Evolutionary conservation across 2,797 vertebrate species (phyloP).

Genomic region (Spea hammondii): DNA sequence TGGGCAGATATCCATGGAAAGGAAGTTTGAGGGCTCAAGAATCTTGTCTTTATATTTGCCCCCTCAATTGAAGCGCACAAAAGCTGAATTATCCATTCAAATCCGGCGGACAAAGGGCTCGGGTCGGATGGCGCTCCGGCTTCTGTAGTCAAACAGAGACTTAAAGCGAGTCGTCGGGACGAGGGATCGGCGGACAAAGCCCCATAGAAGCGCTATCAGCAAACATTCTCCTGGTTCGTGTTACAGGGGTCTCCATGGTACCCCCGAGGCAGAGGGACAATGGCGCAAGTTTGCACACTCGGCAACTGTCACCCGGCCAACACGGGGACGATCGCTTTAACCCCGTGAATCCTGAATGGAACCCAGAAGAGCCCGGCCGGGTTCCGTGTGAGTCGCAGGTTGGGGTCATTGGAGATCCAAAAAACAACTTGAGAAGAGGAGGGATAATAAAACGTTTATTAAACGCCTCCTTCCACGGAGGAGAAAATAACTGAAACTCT

Average conservation of each 20-base stretch:
- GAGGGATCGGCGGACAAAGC: conserved; percentile 99
- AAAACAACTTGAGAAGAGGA: conserved; percentile 84
- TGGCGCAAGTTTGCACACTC: conserved; percentile 99
- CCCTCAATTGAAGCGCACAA: conserved; percentile 99
- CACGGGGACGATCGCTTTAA: conserved; percentile 88
- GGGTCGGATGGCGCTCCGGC: conserved; percentile 98
- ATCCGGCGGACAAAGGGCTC: conserved; percentile 90
- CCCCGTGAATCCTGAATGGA: conserved; percentile 11
- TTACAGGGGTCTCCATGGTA: conserved; percentile 99
- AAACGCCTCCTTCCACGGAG: conserved; percentile 82
- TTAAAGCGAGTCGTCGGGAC: conserved; percentile 99
- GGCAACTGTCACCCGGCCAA: conserved; percentile 99
- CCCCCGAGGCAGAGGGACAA: conserved; percentile 93
- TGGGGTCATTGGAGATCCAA: conserved; percentile 67
- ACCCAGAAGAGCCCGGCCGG: background rate
- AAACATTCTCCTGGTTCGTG: conserved; percentile 99
- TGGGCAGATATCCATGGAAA: conserved; percentile 98
- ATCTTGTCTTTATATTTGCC: conserved; percentile 99
- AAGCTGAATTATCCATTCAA: conserved; percentile 99
- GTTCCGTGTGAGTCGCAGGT: background rate
- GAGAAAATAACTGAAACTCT: background rate
- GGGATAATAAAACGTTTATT: conserved; percentile 86
- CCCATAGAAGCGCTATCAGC: conserved; percentile 99
- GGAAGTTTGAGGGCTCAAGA: conserved; percentile 96
- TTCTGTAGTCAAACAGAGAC: conserved; percentile 99